These are phyloP conservation scores for Turritopsis dohrnii DNA, from an alignment of 30 jellyfish, hydroid and myxozoan genomes.

Conservation along the genomic window DNA sequence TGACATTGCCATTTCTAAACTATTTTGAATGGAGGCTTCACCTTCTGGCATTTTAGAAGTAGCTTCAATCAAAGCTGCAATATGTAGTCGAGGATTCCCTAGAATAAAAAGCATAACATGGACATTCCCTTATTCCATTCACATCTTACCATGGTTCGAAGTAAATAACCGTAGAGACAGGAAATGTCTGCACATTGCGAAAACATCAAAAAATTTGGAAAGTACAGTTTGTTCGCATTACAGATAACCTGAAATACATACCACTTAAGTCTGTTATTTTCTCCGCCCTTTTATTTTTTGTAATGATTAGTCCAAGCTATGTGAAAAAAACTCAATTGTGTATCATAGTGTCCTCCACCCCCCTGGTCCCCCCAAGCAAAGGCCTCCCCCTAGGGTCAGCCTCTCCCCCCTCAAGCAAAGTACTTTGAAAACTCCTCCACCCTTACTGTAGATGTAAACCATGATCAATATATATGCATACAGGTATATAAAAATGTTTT, in stretches of 20 bases:
- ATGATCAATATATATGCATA: too few relatives aligned
- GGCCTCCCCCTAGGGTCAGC: too few relatives aligned
- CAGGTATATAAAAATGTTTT: too few relatives aligned
- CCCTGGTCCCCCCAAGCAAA: too few relatives aligned
- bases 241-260: neutral
- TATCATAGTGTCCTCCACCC: neutral
- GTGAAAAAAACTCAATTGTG: neutral
- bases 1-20: slow-evolving; percentile 64
- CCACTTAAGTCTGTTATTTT: slow-evolving; percentile 89
- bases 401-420: too few relatives aligned
- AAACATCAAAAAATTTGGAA: too few relatives aligned
- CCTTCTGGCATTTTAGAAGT: slow-evolving; percentile 55
- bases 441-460: too few relatives aligned
- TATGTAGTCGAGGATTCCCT: slow-evolving; percentile 84
- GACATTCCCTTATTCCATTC: too few relatives aligned
- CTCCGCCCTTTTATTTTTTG: slow-evolving; percentile 81
- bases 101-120: neutral
- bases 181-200: too few relatives aligned
- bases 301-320: slow-evolving; percentile 67
- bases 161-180: too few relatives aligned
- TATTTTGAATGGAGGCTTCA: slow-evolving; percentile 88
- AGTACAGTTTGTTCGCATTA: neutral
- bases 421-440: too few relatives aligned
- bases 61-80: slow-evolving; percentile 45
- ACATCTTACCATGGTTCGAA: too few relatives aligned